phyloP scores from a whole-genome alignment of 2,888 invertebrate genomes.

The Cheilosia vernalis region DNA sequence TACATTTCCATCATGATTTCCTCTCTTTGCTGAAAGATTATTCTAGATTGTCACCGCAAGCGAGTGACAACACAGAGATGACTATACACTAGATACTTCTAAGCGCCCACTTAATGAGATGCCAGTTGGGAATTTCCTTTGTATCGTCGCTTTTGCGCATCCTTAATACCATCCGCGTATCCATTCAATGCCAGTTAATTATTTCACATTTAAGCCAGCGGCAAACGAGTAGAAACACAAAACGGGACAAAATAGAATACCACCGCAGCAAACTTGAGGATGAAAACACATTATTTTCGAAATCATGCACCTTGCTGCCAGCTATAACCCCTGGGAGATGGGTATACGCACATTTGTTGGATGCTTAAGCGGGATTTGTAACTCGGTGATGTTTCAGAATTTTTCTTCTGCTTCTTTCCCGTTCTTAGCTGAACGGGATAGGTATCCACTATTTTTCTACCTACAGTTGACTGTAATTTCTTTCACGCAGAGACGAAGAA shows the following conservation, averaged over 20 bases:
- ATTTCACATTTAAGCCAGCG: constrained; percentile 62
- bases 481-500: constrained; percentile 5
- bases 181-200: constrained; percentile 67
- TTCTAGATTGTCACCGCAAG: constrained; percentile 69
- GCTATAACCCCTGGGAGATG: constrained; percentile 8
- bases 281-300: constrained; percentile 65
- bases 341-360: constrained; percentile 55
- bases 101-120: constrained; percentile 59
- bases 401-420: not conserved
- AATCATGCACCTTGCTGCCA: constrained; percentile 25
- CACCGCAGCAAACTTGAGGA: constrained; percentile 40
- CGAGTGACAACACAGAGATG: constrained; percentile 53
- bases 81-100: constrained; percentile 20
- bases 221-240: constrained; percentile 8
- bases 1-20: constrained; percentile 43
- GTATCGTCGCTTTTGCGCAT: constrained; percentile 12
- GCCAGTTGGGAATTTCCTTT: constrained; percentile 16
- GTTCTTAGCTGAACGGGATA: constrained; percentile 9
- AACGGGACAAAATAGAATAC: not conserved
- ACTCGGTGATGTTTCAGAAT: not conserved
- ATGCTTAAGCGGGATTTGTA: constrained; percentile 49
- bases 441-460: constrained; percentile 30
- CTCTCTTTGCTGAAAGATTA: constrained; percentile 49
- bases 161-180: constrained; percentile 53
- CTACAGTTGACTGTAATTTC: constrained; percentile 26